Conservation (phyloP, 2,113 vertebrate genomes). For the Phycodurus eques region DNA sequence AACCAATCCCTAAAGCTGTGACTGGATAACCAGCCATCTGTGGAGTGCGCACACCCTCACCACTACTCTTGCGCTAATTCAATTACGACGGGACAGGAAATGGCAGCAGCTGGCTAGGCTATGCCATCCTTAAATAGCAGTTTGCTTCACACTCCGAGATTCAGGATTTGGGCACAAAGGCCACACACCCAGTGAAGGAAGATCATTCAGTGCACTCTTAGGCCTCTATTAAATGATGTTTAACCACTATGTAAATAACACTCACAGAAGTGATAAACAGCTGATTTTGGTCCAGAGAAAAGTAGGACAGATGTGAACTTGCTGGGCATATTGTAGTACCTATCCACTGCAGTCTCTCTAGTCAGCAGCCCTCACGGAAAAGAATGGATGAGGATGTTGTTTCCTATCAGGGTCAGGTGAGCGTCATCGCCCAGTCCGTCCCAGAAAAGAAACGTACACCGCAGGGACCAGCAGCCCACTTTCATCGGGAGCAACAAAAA, state of each 20-base stretch:
- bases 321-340: slow-evolving; percentile 10
- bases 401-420: slow-evolving; percentile 64
- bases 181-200: slow-evolving; percentile 19
- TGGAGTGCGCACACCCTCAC: slow-evolving; percentile 45
- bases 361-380: slow-evolving; percentile 38
- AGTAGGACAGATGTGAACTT: neutral
- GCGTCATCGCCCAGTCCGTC: slow-evolving; percentile 69
- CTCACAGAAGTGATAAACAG: neutral
- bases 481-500: slow-evolving; percentile 48
- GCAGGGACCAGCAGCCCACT: slow-evolving; percentile 76
- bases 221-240: neutral
- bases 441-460: slow-evolving; percentile 72
- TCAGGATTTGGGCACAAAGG: slow-evolving; percentile 40
- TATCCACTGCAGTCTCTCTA: too few relatives aligned
- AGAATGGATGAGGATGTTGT: slow-evolving; percentile 53
- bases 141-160: slow-evolving; percentile 35
- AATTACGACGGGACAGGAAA: slow-evolving; percentile 61
- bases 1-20: slow-evolving; percentile 17
- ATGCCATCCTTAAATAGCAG: slow-evolving; percentile 68
- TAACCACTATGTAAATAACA: neutral
- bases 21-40: slow-evolving; percentile 55
- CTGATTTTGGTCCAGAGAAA: slow-evolving; percentile 1
- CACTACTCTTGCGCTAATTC: slow-evolving; percentile 51
- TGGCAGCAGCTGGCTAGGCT: slow-evolving; percentile 60
- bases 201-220: slow-evolving; percentile 28